These are phyloP conservation scores for Darevskia mixta DNA, from an alignment of 2,797 vertebrate genomes.

Conservation along the genomic window DNA sequence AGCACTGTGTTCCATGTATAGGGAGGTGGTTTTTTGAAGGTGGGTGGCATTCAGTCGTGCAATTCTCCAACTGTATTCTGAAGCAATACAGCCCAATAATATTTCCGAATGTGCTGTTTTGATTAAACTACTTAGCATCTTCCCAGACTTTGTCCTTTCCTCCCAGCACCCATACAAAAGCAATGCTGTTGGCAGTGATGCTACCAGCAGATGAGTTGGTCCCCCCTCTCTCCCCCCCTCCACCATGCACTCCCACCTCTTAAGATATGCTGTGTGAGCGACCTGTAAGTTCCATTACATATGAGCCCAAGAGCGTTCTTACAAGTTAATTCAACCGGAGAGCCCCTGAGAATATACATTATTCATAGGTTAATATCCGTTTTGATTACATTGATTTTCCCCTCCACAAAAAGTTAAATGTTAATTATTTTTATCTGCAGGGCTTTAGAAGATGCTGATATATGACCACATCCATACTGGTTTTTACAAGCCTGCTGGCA, in stretches of 20 bases:
- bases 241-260: not conserved
- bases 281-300: conserved; percentile 31
- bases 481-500: conserved; percentile 26
- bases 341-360: conserved; percentile 42
- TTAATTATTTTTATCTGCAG: conserved; percentile 36
- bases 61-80: not conserved
- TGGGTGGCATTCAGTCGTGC: not conserved
- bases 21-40: not conserved
- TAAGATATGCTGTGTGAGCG: conserved; percentile 22
- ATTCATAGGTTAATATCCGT: conserved; percentile 42
- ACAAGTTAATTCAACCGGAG: conserved; percentile 35
- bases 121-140: not conserved
- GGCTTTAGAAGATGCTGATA: conserved; percentile 25
- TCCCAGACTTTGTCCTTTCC: not conserved
- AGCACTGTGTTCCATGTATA: not conserved
- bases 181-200: not conserved
- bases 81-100: not conserved
- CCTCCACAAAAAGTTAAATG: conserved; percentile 29
- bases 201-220: not conserved
- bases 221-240: not conserved
- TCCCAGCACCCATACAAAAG: not conserved
- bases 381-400: conserved; percentile 40
- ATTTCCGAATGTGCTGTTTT: not conserved
- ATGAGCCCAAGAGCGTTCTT: conserved; percentile 20
- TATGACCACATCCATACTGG: conserved; percentile 2